Base-by-base conservation (phyloP, 2,888 invertebrate genomes). In the Pimpla rufipes region DNA sequence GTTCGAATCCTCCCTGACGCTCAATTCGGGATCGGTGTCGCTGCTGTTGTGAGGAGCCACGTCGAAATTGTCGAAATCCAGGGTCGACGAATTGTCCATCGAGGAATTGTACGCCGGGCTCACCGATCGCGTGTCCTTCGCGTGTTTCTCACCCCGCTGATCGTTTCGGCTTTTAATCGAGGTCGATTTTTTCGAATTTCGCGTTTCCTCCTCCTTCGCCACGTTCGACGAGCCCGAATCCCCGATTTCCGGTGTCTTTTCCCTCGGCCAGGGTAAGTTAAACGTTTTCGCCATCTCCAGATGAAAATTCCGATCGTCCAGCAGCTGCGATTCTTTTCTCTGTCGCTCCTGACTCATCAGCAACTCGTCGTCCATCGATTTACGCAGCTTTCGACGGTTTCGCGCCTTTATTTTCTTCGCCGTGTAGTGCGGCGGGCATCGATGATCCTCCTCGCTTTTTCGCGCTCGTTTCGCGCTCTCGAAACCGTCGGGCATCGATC, bases 51-150 rank as follows among this genome's bases (percentile, higher is more conserved):
- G 88, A 1, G 88, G 86, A 4, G 88, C 89, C 0, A 90, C 85
- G 70, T 91, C 89, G 40, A 88, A 88, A 57, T 89, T 88, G 52
- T 90, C 88, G 55, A 90, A 89, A 59, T 88, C 89, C 11, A 88
- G 62, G 6, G 86, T 86, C 45, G 88, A 85, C 4, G 87, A 85
- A 74, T 83, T 86, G 13, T 88, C 86, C 0, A 82, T 29, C 13
- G 66, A 76, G 4, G 85, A 75, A 37, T 70, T 81, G 37, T 85
- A 75, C 23, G 55, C 78, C 52, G 75, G 64, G 62, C 81, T 85
- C 29, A 82, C 6, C 16, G 57, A 21, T 81, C 84, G 10, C 13
- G 57, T 7, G 47, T 82, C 59, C 45, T 81, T 81, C 11, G 11
- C 0, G 13, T 59, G 37, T 47, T 77, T 71, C 3, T 67, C 67